phyloP scores from a whole-genome alignment of 2,888 invertebrate genomes.

The Eurois occulta region DNA sequence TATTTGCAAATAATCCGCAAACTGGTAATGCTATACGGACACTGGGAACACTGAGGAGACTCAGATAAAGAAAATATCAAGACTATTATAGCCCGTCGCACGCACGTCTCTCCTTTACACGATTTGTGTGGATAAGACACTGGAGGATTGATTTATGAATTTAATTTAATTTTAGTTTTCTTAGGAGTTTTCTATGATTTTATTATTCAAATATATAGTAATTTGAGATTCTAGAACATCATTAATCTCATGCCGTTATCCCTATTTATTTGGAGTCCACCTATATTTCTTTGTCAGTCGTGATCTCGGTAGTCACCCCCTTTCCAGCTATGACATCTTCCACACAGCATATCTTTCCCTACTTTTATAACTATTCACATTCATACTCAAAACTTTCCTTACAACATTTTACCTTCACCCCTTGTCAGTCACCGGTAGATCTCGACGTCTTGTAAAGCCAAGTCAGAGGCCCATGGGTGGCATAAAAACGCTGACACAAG shows the following conservation, averaged over 20 bases:
- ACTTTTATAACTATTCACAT: neutral
- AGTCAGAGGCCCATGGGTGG: too few relatives aligned
- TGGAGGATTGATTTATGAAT: neutral
- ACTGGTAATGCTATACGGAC: slow-evolving; percentile 86
- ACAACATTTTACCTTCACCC: neutral
- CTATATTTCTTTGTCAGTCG: neutral
- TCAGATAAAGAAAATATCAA: slow-evolving; percentile 90
- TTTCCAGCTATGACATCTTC: neutral
- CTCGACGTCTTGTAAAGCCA: too few relatives aligned
- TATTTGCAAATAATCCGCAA: slow-evolving; percentile 88
- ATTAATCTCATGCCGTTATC: too few relatives aligned
- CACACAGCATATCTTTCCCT: neutral
- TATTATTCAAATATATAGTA: too few relatives aligned
- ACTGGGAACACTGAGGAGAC: slow-evolving; percentile 77
- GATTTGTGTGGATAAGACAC: slow-evolving; percentile 72
- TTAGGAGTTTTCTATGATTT: neutral
- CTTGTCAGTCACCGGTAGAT: neutral
- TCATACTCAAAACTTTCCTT: neutral
- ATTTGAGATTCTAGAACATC: too few relatives aligned
- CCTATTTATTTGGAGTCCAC: too few relatives aligned
- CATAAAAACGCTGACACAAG: too few relatives aligned
- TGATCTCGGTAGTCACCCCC: neutral
- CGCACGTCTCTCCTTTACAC: slow-evolving; percentile 80
- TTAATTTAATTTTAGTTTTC: neutral
- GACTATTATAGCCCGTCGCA: slow-evolving; percentile 89